Evolutionary conservation across 2,888 invertebrate species (phyloP), one percentile per base, ranked within the genome.

Genomic region (Disparrhopalites patrizii): DNA sequence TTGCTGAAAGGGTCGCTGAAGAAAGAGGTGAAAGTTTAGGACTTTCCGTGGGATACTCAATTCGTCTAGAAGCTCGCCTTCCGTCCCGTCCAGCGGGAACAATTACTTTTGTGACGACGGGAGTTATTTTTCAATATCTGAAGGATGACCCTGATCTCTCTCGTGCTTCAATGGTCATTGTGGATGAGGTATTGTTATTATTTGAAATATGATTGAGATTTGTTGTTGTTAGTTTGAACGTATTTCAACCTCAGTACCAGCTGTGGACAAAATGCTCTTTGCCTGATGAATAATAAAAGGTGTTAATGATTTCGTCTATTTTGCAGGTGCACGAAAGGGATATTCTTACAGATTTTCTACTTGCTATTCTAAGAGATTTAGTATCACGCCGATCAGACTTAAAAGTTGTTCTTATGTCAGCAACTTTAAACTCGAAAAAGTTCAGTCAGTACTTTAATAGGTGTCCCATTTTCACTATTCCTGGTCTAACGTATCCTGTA

Each of bases 71-170:
- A 81, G 85, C 67, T 30, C n/a, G 68, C 15, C 5, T 66, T 7
- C 75, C 75, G 1, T 33, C 57, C 13, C 82, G 90, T 66, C 73
- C 81, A 0, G 80, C 81, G 56, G 94, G 89, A 2, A 90, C 91
- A 30, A 90, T 96, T 72, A 80, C 88, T 69, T 95, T 86, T 79
- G 93, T 93, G 79, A 96, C 96, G 1, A 93, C 93, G 0, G 96
- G 94, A 3, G 86, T 95, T 64, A 80, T 96, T 28, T 79, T 96
- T 47, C 87, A 90, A 77, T 86, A 87, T 72, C 82, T 96, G 79
- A 90, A 91, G 79, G 78, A 80, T 0, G 89, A 95, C 81, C 91
- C 92, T 31, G 82, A 85, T 8, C 79, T 96, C 60, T 81, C 81
- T 18, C 81, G 82, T 40, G 85, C 86, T 65, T 90, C 90, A 51